Evolutionary conservation across 2,888 invertebrate genomes (phyloP).

Genomic region (Cantharis flavilabris): DNA sequence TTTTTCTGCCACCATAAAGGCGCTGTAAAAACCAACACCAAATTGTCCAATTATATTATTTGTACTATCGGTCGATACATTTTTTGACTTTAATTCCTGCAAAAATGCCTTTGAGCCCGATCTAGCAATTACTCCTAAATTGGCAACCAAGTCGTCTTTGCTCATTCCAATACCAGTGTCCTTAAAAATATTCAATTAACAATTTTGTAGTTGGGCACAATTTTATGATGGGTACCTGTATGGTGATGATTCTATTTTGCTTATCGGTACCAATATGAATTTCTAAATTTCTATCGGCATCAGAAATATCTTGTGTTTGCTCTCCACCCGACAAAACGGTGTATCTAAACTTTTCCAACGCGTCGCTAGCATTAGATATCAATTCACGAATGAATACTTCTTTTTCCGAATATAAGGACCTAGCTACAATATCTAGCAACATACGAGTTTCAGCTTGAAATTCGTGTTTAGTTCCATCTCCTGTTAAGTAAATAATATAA

Average conservation of each 20-base stretch:
- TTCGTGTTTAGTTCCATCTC: conserved; percentile 73
- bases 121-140: conserved; percentile 93
- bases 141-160: conserved; percentile 84
- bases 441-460: conserved; percentile 97
- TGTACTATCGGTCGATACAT: conserved; percentile 62
- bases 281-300: conserved; percentile 73
- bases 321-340: conserved; percentile 64
- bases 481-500: conserved; percentile 40
- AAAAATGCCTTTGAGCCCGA: conserved; percentile 96
- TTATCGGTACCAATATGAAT: conserved; percentile 90
- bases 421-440: conserved; percentile 94
- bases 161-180: conserved; percentile 97
- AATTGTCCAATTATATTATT: conserved; percentile 94
- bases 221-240: conserved; percentile 65
- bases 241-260: conserved; percentile 78
- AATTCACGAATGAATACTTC: conserved; percentile 96
- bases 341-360: conserved; percentile 92
- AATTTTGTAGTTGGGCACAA: no score
- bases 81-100: conserved; percentile 76
- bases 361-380: conserved; percentile 97
- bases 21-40: conserved; percentile 97
- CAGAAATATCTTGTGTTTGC: conserved; percentile 55
- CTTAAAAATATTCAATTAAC: conserved; percentile 52
- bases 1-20: conserved; percentile 95
- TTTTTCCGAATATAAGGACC: conserved; percentile 95